phyloP scores from a whole-genome alignment of 1,140 invertebrate species.

The Listronotus bonariensis region DNA sequence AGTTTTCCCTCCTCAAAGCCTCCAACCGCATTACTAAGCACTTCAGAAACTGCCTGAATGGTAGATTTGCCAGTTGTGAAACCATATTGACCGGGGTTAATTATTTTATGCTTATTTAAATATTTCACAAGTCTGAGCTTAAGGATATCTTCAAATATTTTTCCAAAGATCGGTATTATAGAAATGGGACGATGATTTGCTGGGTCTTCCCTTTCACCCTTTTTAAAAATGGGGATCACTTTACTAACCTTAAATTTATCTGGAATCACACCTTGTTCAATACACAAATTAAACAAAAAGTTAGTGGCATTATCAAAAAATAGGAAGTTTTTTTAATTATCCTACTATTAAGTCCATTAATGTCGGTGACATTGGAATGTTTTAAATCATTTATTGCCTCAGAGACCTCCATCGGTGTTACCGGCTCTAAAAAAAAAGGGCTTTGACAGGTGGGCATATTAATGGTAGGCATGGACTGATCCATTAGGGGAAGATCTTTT shows the following conservation, averaged over 20 bases:
- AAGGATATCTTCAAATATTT: slow-evolving; percentile 36
- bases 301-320: slow-evolving; percentile 12
- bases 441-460: too few relatives aligned
- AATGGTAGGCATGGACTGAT: too few relatives aligned
- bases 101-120: slow-evolving; percentile 28
- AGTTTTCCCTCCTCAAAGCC: slow-evolving; percentile 19
- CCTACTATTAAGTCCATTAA: slow-evolving; percentile 2
- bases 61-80: slow-evolving; percentile 35
- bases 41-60: slow-evolving; percentile 17
- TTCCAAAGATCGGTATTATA: slow-evolving; percentile 33
- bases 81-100: slow-evolving; percentile 33
- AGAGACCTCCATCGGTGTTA: too few relatives aligned
- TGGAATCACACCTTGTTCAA: slow-evolving; percentile 29
- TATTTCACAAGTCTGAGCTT: slow-evolving; percentile 30
- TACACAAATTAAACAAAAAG: slow-evolving; percentile 21
- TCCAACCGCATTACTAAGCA: slow-evolving; percentile 23
- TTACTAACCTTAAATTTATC: slow-evolving; percentile 33
- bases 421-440: too few relatives aligned
- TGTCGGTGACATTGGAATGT: not conserved
- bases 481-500: too few relatives aligned
- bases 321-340: slow-evolving; percentile 1
- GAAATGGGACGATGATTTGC: slow-evolving; percentile 36
- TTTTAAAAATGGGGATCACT: slow-evolving; percentile 38
- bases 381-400: slow-evolving; percentile 2
- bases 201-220: slow-evolving; percentile 28